A percentile compares a stretch with the other conserved stretches of the same genome.
These are phyloP conservation scores for Eretmochelys imbricata DNA, from an alignment of 2,113 vertebrate genomes.

Conservation along the genomic window DNA sequence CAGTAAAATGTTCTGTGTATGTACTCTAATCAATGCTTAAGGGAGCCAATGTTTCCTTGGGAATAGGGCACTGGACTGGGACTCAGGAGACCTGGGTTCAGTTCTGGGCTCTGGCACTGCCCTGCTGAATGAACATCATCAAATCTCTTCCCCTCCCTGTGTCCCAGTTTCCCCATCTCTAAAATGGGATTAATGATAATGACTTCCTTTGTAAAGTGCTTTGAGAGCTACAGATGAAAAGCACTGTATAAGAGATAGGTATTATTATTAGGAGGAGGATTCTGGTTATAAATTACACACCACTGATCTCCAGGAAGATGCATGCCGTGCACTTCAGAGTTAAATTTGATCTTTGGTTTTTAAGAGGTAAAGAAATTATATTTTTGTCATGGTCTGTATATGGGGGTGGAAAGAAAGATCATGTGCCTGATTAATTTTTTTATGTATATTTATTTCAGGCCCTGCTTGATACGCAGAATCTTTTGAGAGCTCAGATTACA, in stretches of 20 bases:
- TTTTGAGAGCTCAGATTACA: conserved; percentile 83
- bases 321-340: background rate
- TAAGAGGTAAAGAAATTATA: background rate
- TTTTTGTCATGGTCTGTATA: background rate
- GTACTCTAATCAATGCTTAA: background rate
- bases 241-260: background rate
- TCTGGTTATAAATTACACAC: background rate
- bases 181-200: background rate
- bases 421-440: conserved; percentile 3
- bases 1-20: background rate
- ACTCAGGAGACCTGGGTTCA: background rate
- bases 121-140: background rate
- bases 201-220: background rate
- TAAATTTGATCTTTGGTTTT: background rate
- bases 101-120: background rate
- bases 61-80: background rate
- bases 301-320: background rate
- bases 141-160: background rate
- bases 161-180: background rate
- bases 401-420: background rate
- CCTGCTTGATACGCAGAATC: conserved; percentile 86
- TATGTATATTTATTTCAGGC: conserved; percentile 79
- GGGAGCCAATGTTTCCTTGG: background rate
- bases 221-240: background rate
- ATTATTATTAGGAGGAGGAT: background rate